Evolutionary conservation across 2,888 invertebrate genomes (phyloP).

Genomic region (Lycaena phlaeas): DNA sequence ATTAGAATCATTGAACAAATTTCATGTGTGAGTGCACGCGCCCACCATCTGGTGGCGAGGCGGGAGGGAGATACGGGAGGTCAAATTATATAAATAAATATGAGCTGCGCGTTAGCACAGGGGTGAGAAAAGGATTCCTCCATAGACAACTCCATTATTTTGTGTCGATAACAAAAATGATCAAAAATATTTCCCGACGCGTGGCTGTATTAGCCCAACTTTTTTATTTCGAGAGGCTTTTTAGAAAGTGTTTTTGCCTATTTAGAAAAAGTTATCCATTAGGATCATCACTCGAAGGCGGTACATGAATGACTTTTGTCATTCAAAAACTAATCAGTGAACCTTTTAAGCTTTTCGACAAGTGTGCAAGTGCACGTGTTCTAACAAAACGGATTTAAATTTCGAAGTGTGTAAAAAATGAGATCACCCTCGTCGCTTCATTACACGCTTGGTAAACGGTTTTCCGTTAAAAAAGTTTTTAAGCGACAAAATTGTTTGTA

Average conservation of each 20-base stretch:
- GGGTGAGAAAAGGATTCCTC: slow-evolving; percentile 2
- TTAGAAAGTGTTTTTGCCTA: no score
- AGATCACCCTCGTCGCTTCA: slow-evolving; percentile 4
- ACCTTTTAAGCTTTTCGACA: slow-evolving; percentile 1
- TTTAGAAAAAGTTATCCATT: no score
- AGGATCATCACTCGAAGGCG: slow-evolving; percentile 9
- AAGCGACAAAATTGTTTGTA: background rate
- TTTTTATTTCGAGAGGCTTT: no score
- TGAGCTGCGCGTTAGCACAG: slow-evolving; percentile 4
- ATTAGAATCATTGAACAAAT: slow-evolving; percentile 12
- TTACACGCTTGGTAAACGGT: background rate
- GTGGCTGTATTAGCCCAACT: no score
- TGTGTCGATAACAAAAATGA: background rate
- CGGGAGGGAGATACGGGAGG: slow-evolving; percentile 16
- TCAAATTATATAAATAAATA: slow-evolving; percentile 10
- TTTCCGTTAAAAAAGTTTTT: slow-evolving; percentile 4
- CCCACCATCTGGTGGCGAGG: slow-evolving; percentile 15
- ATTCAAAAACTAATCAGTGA: slow-evolving; percentile 1
- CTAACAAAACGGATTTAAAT: slow-evolving; percentile 17
- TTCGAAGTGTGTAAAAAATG: slow-evolving; percentile 12
- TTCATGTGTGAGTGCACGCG: slow-evolving; percentile 14
- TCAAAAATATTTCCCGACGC: no score
- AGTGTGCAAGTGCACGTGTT: slow-evolving; percentile 16
- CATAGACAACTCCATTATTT: background rate
- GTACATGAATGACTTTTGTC: slow-evolving; percentile 6